Evolutionary conservation across 2,797 vertebrate genomes (phyloP), one percentile per base, ranked within the genome.

Genomic region (Eulemur albifrons): DNA sequence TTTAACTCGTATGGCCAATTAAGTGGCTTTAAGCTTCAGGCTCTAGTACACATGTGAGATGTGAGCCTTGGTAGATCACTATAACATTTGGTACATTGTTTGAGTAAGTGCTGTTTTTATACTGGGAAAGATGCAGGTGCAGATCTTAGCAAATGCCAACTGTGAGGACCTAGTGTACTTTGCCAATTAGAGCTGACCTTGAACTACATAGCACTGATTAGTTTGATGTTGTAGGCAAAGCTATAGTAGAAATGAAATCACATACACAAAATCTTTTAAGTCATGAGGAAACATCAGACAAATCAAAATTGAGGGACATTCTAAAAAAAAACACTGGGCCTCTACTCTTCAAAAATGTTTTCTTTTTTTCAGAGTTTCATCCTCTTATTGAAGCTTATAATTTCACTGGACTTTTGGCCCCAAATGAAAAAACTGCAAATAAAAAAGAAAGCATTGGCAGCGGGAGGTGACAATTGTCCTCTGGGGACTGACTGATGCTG

Each of bases 331-430:
- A 21, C 14, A 32, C 0, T 43, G 35, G 20, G 32, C 18, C 40
- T 86, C 27, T 67, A 57, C 50, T 72, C 57, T 65, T 96, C 10
- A 70, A 73, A 88, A 54, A 54, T 54, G 21, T 79, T 54, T 35
- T 67, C 63, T 52, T 79, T 79, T 27, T 57, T 79, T 25, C 18
- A 73, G 91, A 89, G 50, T 95, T 90, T 92, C 43, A 89, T 85
- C 52, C 32, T 94, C 95, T 96, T 93, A 96, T 93, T 97, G 93
- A 97, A 93, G 90, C 90, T 97, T 95, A 50, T 4, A 95, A 94
- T 93, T 20, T 0, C 7, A 61, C 10, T 85, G 0, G 35, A 95
- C 91, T 84, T 98, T 98, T 98, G 98, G 98, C 98, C 97, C 87
- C 57, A 23, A 88, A 90, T 92, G 40, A 72, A 94, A 65, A 72